Percentiles rank a stretch among this genome's conserved stretches.
These are phyloP conservation scores for Harmothoe impar DNA, from an alignment of 2,888 invertebrate species.

Conservation along the genomic window DNA sequence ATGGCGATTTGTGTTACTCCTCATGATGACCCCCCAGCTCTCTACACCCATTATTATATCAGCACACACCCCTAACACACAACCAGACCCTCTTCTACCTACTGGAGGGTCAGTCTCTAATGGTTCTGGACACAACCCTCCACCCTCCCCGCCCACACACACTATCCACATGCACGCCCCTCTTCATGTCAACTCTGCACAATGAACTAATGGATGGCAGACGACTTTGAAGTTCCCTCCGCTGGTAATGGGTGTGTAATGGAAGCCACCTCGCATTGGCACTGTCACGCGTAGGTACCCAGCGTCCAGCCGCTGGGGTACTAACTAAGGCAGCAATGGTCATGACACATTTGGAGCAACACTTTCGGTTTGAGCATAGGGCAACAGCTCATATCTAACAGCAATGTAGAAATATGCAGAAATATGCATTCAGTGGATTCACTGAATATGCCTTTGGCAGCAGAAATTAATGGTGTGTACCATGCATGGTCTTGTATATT, in stretches of 20 bases:
- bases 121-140: background rate
- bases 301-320: background rate
- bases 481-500: too few species aligned
- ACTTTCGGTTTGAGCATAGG: too few species aligned
- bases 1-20: background rate
- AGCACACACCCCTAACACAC: background rate
- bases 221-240: background rate
- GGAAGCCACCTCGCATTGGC: background rate
- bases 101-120: background rate
- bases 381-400: too few species aligned
- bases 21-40: background rate
- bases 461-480: too few species aligned
- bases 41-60: background rate
- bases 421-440: too few species aligned
- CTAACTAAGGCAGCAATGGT: too few species aligned
- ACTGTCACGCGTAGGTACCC: background rate
- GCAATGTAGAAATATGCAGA: too few species aligned
- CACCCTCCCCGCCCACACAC: background rate
- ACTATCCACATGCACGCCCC: background rate
- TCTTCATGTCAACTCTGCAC: background rate
- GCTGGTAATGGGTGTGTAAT: conserved; percentile 37
- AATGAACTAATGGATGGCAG: conserved; percentile 10
- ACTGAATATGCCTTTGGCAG: too few species aligned
- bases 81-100: background rate
- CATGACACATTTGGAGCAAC: background rate